Percentiles rank a stretch among this genome's conserved stretches.
Evolutionary conservation across 1,140 invertebrate species (phyloP).

Genomic region (Cydia amplana): DNA sequence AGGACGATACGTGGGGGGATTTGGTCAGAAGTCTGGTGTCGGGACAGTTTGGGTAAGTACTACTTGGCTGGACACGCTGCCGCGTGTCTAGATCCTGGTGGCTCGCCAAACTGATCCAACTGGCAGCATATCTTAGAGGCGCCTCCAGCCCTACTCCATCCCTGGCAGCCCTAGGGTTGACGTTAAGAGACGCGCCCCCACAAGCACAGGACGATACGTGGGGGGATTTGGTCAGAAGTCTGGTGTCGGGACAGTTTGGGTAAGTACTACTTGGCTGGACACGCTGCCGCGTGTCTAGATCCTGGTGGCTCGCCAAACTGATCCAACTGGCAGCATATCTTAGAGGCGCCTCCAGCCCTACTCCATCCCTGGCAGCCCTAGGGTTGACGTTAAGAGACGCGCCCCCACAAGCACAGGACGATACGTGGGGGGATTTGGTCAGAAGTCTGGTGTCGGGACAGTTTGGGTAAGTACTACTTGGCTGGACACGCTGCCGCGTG

Average conservation of each 20-base stretch:
- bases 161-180: conserved; percentile 50
- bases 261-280: too few relatives aligned
- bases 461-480: too few relatives aligned
- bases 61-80: too few relatives aligned
- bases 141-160: conserved; percentile 38
- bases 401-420: conserved; percentile 45
- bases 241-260: too few relatives aligned
- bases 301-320: conserved; percentile 40
- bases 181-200: conserved; percentile 52
- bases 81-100: too few relatives aligned
- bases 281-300: too few relatives aligned
- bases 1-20: conserved; percentile 53
- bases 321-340: conserved; percentile 52
- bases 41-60: conserved; percentile 55
- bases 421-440: conserved; percentile 53
- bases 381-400: conserved; percentile 54
- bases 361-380: conserved; percentile 45
- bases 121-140: conserved; percentile 51
- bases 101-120: conserved; percentile 41
- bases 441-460: conserved; percentile 42
- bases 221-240: conserved; percentile 46
- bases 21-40: conserved; percentile 42
- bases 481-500: too few relatives aligned
- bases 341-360: conserved; percentile 37
- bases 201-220: conserved; percentile 48